phyloP scores from a whole-genome alignment of 2,113 vertebrate species.

The Pelecanus crispus region DNA sequence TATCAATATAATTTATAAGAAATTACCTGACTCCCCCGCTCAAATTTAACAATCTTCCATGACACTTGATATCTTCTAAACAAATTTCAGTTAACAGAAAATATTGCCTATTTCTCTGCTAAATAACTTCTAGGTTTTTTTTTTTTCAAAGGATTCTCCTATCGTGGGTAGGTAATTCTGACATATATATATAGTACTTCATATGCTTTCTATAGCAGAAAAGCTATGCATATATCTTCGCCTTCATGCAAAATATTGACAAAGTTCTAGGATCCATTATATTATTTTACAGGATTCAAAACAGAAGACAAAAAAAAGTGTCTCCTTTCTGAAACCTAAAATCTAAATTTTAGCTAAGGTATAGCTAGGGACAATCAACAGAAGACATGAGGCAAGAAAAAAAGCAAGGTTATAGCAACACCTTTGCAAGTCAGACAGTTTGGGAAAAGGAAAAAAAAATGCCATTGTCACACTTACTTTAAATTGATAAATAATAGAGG shows the following conservation, averaged over 20 bases:
- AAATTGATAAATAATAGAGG: not conserved
- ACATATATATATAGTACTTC: not conserved
- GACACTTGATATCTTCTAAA: not conserved
- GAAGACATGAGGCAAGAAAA: not conserved
- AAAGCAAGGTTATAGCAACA: not conserved
- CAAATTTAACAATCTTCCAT: not conserved
- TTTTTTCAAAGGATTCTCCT: not conserved
- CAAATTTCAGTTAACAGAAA: not conserved
- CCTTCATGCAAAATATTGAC: not conserved
- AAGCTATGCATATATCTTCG: not conserved
- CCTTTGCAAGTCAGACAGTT: not conserved
- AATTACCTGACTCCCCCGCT: not conserved
- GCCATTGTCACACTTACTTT: not conserved
- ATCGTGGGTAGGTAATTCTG: not conserved
- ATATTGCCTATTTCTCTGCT: not conserved
- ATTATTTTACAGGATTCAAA: not conserved
- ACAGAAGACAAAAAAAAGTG: not conserved
- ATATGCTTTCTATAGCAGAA: not conserved
- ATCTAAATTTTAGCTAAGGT: not conserved
- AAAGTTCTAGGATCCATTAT: not conserved
- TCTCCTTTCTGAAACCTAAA: not conserved
- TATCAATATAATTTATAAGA: not conserved
- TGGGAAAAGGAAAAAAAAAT: not conserved
- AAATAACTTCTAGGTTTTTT: not conserved
- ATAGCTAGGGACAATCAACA: not conserved